Evolutionary conservation across 1,140 invertebrate species (phyloP), one percentile per base, ranked within the genome.

Genomic region (Drosophila pruinosa): DNA sequence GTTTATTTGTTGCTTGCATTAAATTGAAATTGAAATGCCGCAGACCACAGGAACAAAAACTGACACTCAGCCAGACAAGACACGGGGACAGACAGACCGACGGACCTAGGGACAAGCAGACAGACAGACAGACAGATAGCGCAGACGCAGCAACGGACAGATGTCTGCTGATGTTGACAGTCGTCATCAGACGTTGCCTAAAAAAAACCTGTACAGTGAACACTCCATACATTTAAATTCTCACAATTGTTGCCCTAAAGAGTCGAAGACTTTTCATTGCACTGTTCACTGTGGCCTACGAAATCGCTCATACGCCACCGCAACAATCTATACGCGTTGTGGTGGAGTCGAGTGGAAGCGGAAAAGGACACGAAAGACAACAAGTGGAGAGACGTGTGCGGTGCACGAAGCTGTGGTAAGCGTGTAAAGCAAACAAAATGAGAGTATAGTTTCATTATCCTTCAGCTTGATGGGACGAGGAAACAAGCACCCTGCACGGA

Each of bases 21-120:
- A 88, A 85, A 86, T 85, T 85, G 81, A 85, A 85, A 85, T 85
- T 77, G 82, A 77, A 85, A 85, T 85, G 77, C 81, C 82, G 63
- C 81, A 81, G 77, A 81, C 77, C 82, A 56, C 81, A 80, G 65
- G 21, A 31, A 54, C 59, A 70, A 59, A 54, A 54, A 56, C n/a
- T 54, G 59, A 70, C 67, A 70, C 59, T 64, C 56, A 45, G 64
- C 34, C 67, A 38, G 26, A 31, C 22, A 36, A 14, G 26, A 24
- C 26, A 34, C 6, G 2, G 5, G 10, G 39, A 21, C 39, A 50
- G 48, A 61, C 34, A 36, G 26, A 19, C 19, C 26, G 7, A 2
- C 19, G 8, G 54, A 12, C 6, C 10, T 8, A 39, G 14, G 14
- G 45, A 47, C 10, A 6, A 2, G n/a, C 12, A 2, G 54, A 19